Evolutionary conservation across 2,888 invertebrate genomes (phyloP).

Genomic region (Unio pictorum): DNA sequence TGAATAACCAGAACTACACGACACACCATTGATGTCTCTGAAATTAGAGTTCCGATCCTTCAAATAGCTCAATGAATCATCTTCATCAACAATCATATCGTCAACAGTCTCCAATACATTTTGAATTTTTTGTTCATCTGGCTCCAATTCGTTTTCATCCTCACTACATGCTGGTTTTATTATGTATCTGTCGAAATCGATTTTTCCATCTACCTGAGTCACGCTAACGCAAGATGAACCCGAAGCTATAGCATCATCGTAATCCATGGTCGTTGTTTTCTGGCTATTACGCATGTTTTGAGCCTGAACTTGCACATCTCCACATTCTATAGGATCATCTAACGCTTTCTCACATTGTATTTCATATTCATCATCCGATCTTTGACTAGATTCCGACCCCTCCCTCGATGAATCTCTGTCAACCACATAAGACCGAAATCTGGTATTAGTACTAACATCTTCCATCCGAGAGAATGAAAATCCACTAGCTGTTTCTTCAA

Average conservation of each 20-base stretch:
- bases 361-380: slow-evolving; percentile 30
- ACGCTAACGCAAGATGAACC: background rate
- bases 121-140: no score
- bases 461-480: slow-evolving; percentile 44
- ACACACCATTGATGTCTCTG: no score
- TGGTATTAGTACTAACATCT: slow-evolving; percentile 34
- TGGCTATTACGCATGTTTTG: no score
- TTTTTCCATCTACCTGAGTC: background rate
- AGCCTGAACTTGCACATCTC: no score
- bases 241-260: slow-evolving; percentile 18
- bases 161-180: slow-evolving; percentile 17
- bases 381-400: slow-evolving; percentile 24
- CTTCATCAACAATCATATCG: no score
- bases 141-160: no score
- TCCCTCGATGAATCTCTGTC: slow-evolving; percentile 36
- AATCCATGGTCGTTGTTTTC: background rate
- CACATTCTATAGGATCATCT: no score
- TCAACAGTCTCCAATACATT: no score
- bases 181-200: slow-evolving; percentile 38
- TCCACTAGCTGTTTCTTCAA: slow-evolving; percentile 30
- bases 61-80: no score
- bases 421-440: slow-evolving; percentile 33
- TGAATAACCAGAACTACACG: no score
- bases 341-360: no score
- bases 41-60: no score